A percentile compares a stretch with the other conserved stretches of the same genome.
Evolutionary conservation across 1,140 invertebrate species (phyloP).

Genomic region (Drosophila erecta): DNA sequence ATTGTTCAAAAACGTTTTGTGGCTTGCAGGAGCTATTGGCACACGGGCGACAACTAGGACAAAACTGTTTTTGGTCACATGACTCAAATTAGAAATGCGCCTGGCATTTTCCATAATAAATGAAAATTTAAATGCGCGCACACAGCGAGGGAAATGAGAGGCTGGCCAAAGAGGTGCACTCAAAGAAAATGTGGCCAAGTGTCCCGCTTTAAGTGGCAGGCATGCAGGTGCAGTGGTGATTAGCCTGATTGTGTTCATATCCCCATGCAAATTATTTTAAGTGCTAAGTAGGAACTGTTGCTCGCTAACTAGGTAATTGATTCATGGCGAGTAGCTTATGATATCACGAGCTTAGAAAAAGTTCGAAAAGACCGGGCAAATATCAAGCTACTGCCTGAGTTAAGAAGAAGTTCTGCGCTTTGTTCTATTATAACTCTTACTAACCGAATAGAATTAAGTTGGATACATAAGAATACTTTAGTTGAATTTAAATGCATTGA

Average conservation of each 20-base stretch:
- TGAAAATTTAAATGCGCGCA: slow-evolving; percentile 76
- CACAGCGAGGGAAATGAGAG: slow-evolving; percentile 42
- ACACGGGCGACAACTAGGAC: slow-evolving; percentile 77
- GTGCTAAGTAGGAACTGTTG: too few species aligned
- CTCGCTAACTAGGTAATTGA: not conserved
- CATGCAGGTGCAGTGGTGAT: not conserved
- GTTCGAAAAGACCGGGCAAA: too few species aligned
- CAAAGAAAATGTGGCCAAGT: not conserved
- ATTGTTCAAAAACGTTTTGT: slow-evolving; percentile 67
- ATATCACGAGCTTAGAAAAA: too few species aligned
- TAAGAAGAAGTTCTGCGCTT: too few species aligned
- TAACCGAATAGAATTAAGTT: too few species aligned
- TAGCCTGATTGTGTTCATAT: not conserved
- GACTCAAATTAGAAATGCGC: slow-evolving; percentile 78
- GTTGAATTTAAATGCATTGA: too few species aligned
- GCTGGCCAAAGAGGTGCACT: not conserved
- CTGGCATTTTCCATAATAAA: slow-evolving; percentile 68
- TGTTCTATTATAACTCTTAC: too few species aligned
- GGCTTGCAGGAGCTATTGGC: slow-evolving; percentile 49
- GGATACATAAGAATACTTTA: too few species aligned
- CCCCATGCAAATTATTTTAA: too few species aligned
- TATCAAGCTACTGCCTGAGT: too few species aligned
- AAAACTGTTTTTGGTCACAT: slow-evolving; percentile 82
- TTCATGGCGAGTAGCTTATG: not conserved
- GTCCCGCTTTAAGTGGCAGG: not conserved